A percentile compares a stretch with the other conserved stretches of the same genome.
Evolutionary conservation across 2,888 invertebrate genomes (phyloP).

Genomic region (Disparrhopalites patrizii): DNA sequence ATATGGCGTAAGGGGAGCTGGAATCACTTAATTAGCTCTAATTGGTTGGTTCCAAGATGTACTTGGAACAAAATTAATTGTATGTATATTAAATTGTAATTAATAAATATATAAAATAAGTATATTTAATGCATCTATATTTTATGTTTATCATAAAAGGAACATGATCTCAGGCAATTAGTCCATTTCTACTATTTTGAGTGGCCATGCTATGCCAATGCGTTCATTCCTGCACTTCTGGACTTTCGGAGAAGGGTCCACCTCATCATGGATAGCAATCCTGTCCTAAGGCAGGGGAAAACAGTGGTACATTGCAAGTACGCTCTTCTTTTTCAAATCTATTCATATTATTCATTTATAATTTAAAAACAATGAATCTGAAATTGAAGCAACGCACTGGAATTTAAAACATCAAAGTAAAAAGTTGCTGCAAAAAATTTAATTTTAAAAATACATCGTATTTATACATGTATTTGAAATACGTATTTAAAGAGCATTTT

Average conservation of each 20-base stretch:
- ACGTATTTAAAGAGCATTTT: no score
- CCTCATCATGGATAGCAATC: slow-evolving; percentile 76
- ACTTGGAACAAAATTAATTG: no score
- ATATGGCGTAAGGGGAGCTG: slow-evolving; percentile 13
- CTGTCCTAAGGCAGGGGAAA: slow-evolving; percentile 62
- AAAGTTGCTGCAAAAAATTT: no score
- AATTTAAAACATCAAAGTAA: not conserved
- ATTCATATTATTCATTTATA: not conserved
- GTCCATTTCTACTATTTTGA: slow-evolving; percentile 97
- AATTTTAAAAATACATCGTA: no score
- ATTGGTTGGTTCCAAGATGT: no score
- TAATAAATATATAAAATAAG: not conserved
- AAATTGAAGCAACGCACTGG: not conserved
- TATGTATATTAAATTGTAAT: not conserved
- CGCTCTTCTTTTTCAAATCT: not conserved
- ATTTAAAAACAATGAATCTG: not conserved
- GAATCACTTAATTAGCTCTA: no score
- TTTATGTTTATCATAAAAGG: not conserved
- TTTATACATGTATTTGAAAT: no score
- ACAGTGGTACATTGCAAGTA: slow-evolving; percentile 98
- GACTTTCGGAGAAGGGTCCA: slow-evolving; percentile 89
- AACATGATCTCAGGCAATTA: slow-evolving; percentile 29
- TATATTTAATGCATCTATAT: not conserved
- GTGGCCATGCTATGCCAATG: slow-evolving; percentile 97
- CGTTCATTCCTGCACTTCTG: slow-evolving; percentile 89